Evolutionary conservation across 2,797 vertebrate genomes (phyloP).

Genomic region (Microcaecilia unicolor): DNA sequence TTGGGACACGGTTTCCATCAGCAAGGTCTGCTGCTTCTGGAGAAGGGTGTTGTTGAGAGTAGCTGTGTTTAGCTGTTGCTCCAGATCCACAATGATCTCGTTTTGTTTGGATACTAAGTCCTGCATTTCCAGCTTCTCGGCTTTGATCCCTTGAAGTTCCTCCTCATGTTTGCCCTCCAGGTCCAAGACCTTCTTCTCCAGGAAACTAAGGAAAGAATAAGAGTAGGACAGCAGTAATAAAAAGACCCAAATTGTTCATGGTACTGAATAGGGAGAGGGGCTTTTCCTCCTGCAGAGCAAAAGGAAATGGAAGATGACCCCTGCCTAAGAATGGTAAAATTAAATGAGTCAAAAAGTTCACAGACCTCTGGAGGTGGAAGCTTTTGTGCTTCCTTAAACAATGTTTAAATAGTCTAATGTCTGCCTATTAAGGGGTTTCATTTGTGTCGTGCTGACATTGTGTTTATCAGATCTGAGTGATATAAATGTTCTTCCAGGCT

Average conservation of each 20-base stretch:
- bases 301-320: too few species aligned
- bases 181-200: conserved; percentile 62
- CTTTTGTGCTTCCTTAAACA: too few species aligned
- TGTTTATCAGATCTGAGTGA: too few species aligned
- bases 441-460: too few species aligned
- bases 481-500: too few species aligned
- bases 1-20: conserved; percentile 57
- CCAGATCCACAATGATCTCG: conserved; percentile 51
- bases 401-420: too few species aligned
- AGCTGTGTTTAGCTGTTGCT: conserved; percentile 57
- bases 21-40: conserved; percentile 58
- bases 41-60: conserved; percentile 57
- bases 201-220: conserved; percentile 40
- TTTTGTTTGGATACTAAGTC: conserved; percentile 57
- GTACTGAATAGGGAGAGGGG: neutral
- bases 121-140: conserved; percentile 63
- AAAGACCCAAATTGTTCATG: neutral
- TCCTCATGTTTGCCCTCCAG: conserved; percentile 54
- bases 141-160: conserved; percentile 52
- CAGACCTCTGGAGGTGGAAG: too few species aligned
- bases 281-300: too few species aligned
- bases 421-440: too few species aligned
- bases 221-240: neutral
- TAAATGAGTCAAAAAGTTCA: too few species aligned
- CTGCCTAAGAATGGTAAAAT: too few species aligned